These are phyloP conservation scores for Selenia dentaria DNA, from an alignment of 2,888 invertebrate genomes.

Conservation along the genomic window DNA sequence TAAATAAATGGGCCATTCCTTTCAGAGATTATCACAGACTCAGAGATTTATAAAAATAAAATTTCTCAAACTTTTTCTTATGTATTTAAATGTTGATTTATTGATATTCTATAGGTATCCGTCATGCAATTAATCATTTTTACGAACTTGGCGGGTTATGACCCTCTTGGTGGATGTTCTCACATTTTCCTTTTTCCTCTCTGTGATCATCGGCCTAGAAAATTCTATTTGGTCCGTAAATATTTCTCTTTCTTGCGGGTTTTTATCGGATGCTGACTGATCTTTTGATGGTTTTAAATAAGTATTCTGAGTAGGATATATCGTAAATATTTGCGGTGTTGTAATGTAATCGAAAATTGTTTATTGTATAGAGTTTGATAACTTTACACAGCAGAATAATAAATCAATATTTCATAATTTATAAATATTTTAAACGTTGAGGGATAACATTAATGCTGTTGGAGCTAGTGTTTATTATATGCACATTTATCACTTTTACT, in stretches of 20 bases:
- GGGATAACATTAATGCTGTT: too few relatives aligned
- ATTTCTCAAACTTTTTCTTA: too few relatives aligned
- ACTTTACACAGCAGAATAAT: neutral
- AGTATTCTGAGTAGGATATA: neutral
- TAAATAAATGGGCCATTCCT: too few relatives aligned
- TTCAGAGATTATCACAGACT: too few relatives aligned
- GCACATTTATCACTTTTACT: too few relatives aligned
- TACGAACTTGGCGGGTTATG: neutral
- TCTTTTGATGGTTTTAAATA: constrained; percentile 12
- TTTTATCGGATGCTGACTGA: constrained; percentile 18
- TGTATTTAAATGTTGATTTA: too few relatives aligned
- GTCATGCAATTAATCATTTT: too few relatives aligned
- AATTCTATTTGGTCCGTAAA: constrained; percentile 24
- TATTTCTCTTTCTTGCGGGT: constrained; percentile 21
- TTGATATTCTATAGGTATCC: too few relatives aligned
- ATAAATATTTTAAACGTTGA: too few relatives aligned
- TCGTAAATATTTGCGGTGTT: neutral
- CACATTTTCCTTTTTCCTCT: constrained; percentile 11
- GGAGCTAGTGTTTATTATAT: too few relatives aligned
- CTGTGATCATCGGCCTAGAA: constrained; percentile 20
- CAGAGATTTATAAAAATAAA: too few relatives aligned
- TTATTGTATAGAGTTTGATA: neutral
- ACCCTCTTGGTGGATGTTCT: neutral
- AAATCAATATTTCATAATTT: too few relatives aligned
- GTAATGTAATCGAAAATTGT: neutral